Evolutionary conservation across 2,888 invertebrate species (phyloP), one percentile per base, ranked within the genome.

Genomic region (Agrilus mali): DNA sequence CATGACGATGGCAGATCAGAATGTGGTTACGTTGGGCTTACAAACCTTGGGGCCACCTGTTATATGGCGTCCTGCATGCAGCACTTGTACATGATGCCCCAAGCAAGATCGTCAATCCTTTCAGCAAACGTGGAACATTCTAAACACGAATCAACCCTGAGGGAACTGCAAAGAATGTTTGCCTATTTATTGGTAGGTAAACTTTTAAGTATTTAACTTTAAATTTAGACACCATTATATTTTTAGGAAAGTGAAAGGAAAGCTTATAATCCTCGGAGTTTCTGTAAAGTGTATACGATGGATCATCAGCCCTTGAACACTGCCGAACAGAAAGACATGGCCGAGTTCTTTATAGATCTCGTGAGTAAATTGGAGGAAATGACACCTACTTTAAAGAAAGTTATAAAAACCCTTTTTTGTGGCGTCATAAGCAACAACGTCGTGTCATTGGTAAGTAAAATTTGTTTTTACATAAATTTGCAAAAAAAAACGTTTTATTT

Each of bases 51-150:
- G 20, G 95, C 95, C 20, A 95, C 95, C 1, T 95, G 95, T 64
- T 95, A 95, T 66, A 92, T 95, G 92, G 95, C 95, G 8, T 90
- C 94, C 3, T 94, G 94, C 60, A 88, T 95, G 81, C 95, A 95
- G 65, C 95, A 95, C 66, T 69, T 95, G 50, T 95, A 90, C 65
- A 95, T 95, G 94, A 92, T 95, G 84, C 94, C 94, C 5, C 87
- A 88, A 60, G 90, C 92, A 0, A 72, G 94, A 40, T 80, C 83
- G 38, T 86, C 90, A 0, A 82, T 95, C 53, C 68, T 95, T 43
- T 75, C 77, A 6, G 85, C 87, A 52, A 80, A 84, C 43, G 75
- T 75, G 37, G 70, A 74, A 7, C 76, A 78, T 37, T 82, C 80
- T 47, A 83, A 88, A 50, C 92, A 94, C 66, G 82, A 80, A 45